Evolutionary conservation across 2,797 vertebrate genomes (phyloP).

Genomic region (Megaceryle alcyon): DNA sequence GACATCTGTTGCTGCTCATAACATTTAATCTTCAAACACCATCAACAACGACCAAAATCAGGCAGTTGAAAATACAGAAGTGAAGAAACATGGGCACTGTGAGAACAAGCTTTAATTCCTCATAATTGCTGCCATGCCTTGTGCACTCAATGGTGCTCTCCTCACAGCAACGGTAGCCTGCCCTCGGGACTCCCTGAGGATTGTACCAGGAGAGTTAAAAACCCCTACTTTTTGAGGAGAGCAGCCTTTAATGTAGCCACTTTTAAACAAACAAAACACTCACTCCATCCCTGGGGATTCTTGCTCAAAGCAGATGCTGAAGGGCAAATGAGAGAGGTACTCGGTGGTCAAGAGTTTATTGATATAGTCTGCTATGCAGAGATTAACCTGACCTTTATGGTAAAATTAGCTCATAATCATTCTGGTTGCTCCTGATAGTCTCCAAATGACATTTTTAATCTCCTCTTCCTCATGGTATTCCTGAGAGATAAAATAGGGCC

Average conservation of each 20-base stretch:
- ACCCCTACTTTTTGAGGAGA: neutral
- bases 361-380: neutral
- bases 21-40: slow-evolving; percentile 36
- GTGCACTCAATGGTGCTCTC: neutral
- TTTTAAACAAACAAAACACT: neutral
- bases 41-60: neutral
- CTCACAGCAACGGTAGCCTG: neutral
- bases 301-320: neutral
- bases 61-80: neutral
- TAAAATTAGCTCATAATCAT: neutral
- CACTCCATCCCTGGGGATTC: neutral
- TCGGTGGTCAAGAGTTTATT: neutral
- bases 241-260: neutral
- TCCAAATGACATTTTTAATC: neutral
- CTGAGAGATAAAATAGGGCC: neutral
- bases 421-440: neutral
- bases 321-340: neutral
- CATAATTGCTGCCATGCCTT: neutral
- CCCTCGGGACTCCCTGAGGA: neutral
- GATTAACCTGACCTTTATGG: neutral
- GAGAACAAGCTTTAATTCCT: neutral
- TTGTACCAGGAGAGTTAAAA: neutral
- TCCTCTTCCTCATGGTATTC: neutral
- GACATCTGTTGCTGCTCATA: slow-evolving; percentile 62
- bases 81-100: neutral